Evolutionary conservation across 92 coral and sea anemone genomes (phyloP).

Genomic region (Porites lobata): DNA sequence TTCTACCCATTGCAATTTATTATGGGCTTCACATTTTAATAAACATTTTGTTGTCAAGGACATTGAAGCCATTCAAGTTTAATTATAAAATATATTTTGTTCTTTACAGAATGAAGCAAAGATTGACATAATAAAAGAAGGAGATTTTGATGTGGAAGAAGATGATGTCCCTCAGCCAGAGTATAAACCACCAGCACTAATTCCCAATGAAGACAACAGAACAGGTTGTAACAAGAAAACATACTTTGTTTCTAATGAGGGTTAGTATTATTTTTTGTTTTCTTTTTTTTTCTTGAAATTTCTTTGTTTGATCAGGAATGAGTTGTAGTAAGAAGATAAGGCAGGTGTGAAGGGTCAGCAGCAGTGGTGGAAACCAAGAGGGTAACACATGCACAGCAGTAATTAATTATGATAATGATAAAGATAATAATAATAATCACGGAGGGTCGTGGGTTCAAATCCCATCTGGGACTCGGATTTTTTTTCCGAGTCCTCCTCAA

Average conservation of each 20-base stretch:
- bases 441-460: too few relatives aligned
- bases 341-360: too few relatives aligned
- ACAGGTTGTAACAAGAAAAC: constrained; percentile 97
- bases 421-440: too few relatives aligned
- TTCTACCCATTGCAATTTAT: neutral
- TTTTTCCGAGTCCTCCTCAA: too few relatives aligned
- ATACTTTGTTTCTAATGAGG: constrained; percentile 94
- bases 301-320: too few relatives aligned
- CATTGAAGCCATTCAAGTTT: neutral
- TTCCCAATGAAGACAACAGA: constrained; percentile 91
- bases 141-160: constrained; percentile 94
- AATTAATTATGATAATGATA: too few relatives aligned
- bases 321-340: too few relatives aligned
- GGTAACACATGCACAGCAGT: too few relatives aligned
- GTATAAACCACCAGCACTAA: constrained; percentile 87
- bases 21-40: neutral
- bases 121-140: constrained; percentile 84
- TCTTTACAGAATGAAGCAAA: constrained; percentile 61
- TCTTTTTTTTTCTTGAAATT: neutral
- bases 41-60: neutral
- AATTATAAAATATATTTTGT: neutral
- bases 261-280: constrained; percentile 49
- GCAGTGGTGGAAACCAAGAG: too few relatives aligned
- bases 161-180: constrained; percentile 92
- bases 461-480: too few relatives aligned